Evolutionary conservation across 2,113 vertebrate species (phyloP), one percentile per base, ranked within the genome.

Genomic region (Seriola aureovittata): DNA sequence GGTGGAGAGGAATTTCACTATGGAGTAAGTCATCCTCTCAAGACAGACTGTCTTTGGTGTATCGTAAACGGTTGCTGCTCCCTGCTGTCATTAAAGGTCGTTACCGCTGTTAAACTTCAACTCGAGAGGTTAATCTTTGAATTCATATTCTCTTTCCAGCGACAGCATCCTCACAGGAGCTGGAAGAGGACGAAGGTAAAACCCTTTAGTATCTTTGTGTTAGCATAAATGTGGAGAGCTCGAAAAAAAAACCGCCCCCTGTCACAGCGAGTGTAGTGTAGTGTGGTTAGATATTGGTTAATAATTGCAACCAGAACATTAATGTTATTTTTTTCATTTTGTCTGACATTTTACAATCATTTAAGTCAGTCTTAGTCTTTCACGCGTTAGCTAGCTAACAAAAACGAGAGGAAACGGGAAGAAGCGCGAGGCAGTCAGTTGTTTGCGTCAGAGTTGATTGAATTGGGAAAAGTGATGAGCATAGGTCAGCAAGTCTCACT

Each of bases 181-280:
- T 19, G 69, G 25, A 79, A 32, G 68, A 66, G 66, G 21, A 42
- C 42, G 46, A 58, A 86, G 89, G 90, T 91, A 77, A 86, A 60
- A 8, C 1, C n/a, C 0, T 0, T 3, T 64, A 76, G 40, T 80
- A 70, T 82, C 60, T 75, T 0, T 52, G 2, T 4, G 44, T 66
- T 80, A 87, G 71, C 75, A n/a, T 57, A 1, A 62, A n/a, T 23
- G 63, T 25, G 16, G 25, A 8, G 42, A 44, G 42, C 8, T 25
- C n/a, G 21, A 34, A 40, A 11, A 5, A 12, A 42, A 36, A 29
- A 29, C 25, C 34, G 34, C 21, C 64, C 23, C 0, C 17, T 72
- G 40, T 62, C 58, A 60, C 25, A 19, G n/a, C 4, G 23, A 55
- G 44, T n/a, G 8, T 1, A n/a, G 16, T 25, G 9, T 11, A 8